phyloP scores from a whole-genome alignment of 2,797 vertebrate species.

The Rhinella marina region DNA sequence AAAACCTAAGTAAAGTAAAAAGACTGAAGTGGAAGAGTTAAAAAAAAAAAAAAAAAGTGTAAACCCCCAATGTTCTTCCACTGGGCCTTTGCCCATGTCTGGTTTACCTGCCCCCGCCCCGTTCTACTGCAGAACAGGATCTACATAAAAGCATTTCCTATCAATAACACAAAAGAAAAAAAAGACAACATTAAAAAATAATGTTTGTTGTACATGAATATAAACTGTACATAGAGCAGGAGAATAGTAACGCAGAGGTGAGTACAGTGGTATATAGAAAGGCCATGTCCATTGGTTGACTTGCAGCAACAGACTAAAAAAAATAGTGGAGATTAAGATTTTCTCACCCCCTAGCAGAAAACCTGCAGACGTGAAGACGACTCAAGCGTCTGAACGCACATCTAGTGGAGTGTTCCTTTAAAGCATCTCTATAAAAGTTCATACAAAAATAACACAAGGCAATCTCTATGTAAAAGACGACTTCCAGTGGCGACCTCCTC shows the following conservation, averaged over 20 bases:
- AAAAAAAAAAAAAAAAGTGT: not conserved
- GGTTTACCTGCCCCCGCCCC: not conserved
- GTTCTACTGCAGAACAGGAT: not conserved
- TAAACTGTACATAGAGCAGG: slow-evolving; percentile 16
- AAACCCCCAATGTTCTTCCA: not conserved
- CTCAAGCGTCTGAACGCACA: not conserved
- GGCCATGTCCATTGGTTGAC: slow-evolving; percentile 1
- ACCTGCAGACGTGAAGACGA: slow-evolving; percentile 5
- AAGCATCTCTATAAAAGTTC: slow-evolving; percentile 58
- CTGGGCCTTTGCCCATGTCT: not conserved
- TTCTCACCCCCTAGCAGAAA: not conserved
- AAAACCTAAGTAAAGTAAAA: not conserved
- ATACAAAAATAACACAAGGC: slow-evolving; percentile 61
- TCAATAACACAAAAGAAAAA: not conserved
- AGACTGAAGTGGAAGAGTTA: not conserved
- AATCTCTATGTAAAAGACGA: slow-evolving; percentile 60
- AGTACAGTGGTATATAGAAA: slow-evolving; percentile 47
- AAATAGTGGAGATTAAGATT: not conserved
- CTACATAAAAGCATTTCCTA: slow-evolving; percentile 8
- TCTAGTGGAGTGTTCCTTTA: slow-evolving; percentile 55
- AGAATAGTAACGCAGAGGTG: slow-evolving; percentile 11
- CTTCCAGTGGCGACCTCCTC: slow-evolving; percentile 32
- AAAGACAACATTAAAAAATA: not conserved
- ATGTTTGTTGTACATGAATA: slow-evolving; percentile 6
- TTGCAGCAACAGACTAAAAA: not conserved